Percentiles rank a stretch among this genome's conserved stretches.
Evolutionary conservation across 2,888 invertebrate genomes (phyloP).

Genomic region (Pemphredon lugubris): DNA sequence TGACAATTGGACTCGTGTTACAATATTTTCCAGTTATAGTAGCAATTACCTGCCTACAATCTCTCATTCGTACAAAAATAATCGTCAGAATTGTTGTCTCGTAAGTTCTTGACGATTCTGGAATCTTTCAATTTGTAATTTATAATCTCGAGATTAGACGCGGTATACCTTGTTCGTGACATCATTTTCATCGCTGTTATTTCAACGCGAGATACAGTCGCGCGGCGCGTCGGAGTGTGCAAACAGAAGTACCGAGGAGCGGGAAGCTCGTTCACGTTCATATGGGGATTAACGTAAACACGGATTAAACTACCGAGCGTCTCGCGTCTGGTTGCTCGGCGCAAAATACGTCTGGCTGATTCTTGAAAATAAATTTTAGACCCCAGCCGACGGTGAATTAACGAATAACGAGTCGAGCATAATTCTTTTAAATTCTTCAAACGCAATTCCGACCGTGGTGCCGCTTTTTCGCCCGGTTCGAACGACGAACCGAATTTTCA

Average conservation of each 20-base stretch:
- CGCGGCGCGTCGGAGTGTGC: conserved; percentile 12
- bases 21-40: too few relatives aligned
- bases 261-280: conserved; percentile 36
- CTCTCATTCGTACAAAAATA: too few relatives aligned
- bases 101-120: too few relatives aligned
- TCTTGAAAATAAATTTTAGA: conserved; percentile 31
- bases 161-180: too few relatives aligned
- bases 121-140: not conserved
- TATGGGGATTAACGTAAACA: conserved; percentile 53
- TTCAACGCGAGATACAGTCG: conserved; percentile 12
- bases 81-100: too few relatives aligned
- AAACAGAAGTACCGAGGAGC: conserved; percentile 21
- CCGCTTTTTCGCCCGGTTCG: too few relatives aligned
- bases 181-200: conserved; percentile 24
- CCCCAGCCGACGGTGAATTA: not conserved
- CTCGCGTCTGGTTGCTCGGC: not conserved
- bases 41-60: too few relatives aligned
- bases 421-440: conserved; percentile 43
- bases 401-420: conserved; percentile 19
- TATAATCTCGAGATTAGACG: too few relatives aligned
- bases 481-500: too few relatives aligned
- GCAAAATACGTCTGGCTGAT: conserved; percentile 18
- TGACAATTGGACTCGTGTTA: too few relatives aligned
- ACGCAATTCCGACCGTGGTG: too few relatives aligned
- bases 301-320: conserved; percentile 45